A percentile compares a stretch with the other conserved stretches of the same genome.
Conservation (phyloP, 2,113 vertebrate species). For the Phyllostomus discolor region DNA sequence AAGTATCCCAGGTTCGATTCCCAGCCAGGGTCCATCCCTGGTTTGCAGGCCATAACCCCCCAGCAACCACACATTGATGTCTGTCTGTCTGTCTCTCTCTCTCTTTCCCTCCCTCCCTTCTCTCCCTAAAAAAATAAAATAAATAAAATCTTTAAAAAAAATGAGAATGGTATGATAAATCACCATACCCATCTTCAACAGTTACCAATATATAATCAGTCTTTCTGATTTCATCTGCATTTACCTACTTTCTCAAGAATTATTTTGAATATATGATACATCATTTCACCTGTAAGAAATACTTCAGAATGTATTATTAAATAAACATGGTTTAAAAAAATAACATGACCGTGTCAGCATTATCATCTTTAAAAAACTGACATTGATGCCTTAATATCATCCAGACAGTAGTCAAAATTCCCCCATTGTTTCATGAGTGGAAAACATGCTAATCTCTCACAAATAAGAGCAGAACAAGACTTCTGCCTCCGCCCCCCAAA, state of each 20-base stretch:
- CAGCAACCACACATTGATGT: no score
- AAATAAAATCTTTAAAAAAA: no score
- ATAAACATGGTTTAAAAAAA: background rate
- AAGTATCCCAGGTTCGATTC: no score
- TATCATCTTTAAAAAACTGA: background rate
- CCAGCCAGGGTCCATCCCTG: no score
- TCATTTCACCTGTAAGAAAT: background rate
- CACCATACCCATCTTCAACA: background rate
- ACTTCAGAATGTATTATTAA: background rate
- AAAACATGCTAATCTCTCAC: background rate
- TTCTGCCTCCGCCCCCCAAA: background rate
- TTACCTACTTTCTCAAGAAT: background rate
- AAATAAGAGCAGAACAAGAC: slow-evolving; percentile 37
- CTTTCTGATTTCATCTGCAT: background rate
- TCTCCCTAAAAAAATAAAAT: no score
- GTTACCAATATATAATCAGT: background rate
- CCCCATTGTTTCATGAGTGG: background rate
- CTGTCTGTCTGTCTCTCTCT: no score
- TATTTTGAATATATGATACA: background rate
- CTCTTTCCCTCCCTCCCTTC: no score
- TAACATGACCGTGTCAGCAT: background rate
- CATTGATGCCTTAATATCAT: background rate
- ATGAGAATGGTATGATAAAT: background rate
- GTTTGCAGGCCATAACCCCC: no score
- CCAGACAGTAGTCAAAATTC: background rate